Base-by-base conservation (phyloP, 1,140 invertebrate species). In the Nasonia giraulti region DNA sequence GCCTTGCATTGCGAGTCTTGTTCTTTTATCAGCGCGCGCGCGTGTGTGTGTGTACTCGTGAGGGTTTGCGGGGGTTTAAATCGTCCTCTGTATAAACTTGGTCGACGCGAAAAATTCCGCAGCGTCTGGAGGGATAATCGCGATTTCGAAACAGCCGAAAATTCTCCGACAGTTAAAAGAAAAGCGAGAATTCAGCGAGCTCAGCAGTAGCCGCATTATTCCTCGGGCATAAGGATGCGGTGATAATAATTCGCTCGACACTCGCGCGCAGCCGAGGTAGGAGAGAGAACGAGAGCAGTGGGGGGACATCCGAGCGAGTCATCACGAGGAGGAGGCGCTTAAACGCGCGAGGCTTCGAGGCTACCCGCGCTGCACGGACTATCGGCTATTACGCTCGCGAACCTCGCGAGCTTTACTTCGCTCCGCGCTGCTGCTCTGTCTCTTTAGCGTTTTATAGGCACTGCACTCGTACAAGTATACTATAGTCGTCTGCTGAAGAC, bases 391-490 rank as follows among this genome's bases (percentile, higher is more conserved):
- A 71, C 31, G 79, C 71, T 71, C 84, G 84, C 80, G 85, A 69
- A 71, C 73, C 86, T 87, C 86, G 85, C 81, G 85, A 68, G 77
- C 84, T 84, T 82, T 71, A 31, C 68, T 79, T 86, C 88, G 85
- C 69, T 82, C 50, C 31, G 69, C 84, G 77, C 66, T 68, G 6
- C 66, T 20, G 2, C 1, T 2, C 7, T n/a, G 66, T 66, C 14
- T n/a, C 11, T 17, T 0, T 66, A 17, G 1, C 12, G 14, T 66
- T 66, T 2, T 66, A n/a, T 66, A 66, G 20, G 17, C 62, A 20
- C 7, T n/a, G 62, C 33, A 6, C 5, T 66, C 7, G 62, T 44
- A 44, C 8, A 44, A 8, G 4, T 66, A 20, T 66, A 66, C 33
- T 66, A 66, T n/a, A 17, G 27, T 27, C 27, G 27, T 27, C 33